Evolutionary conservation across 2,113 vertebrate species (phyloP).

Genomic region (Columbina picui): DNA sequence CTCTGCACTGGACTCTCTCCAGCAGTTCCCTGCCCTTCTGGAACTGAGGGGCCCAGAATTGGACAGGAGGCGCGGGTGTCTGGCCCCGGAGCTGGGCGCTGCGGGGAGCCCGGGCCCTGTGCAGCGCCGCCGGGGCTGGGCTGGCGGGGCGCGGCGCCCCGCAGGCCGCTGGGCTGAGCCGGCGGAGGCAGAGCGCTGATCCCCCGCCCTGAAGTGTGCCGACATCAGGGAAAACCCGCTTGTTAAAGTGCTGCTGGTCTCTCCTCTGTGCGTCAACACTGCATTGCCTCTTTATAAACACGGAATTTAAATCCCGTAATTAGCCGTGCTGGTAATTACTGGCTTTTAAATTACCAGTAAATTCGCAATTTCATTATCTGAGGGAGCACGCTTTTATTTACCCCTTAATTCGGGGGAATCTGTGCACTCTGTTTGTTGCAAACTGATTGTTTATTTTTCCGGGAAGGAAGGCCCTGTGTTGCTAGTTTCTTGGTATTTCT

Average conservation of each 20-base stretch:
- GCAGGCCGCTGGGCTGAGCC: too few relatives aligned
- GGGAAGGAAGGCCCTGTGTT: background rate
- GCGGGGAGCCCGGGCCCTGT: background rate
- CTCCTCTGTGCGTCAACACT: background rate
- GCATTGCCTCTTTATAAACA: background rate
- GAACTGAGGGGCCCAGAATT: too few relatives aligned
- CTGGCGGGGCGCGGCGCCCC: background rate
- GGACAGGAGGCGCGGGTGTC: too few relatives aligned
- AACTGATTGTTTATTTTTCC: too few relatives aligned
- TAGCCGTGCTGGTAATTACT: rapidly evolving
- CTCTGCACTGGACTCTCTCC: too few relatives aligned
- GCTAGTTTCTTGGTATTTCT: background rate
- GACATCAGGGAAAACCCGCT: too few relatives aligned
- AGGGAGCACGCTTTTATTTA: rapidly evolving
- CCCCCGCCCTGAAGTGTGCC: rapidly evolving
- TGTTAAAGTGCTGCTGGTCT: rapidly evolving
- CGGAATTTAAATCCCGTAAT: rapidly evolving
- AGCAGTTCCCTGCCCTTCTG: too few relatives aligned
- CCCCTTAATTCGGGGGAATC: background rate
- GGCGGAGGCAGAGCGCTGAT: too few relatives aligned
- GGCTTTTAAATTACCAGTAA: rapidly evolving
- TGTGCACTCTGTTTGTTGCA: background rate
- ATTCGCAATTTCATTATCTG: rapidly evolving
- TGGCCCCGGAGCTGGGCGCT: too few relatives aligned
- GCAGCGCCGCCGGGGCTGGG: background rate